These are phyloP conservation scores for Graphium colonna DNA, from an alignment of 2,888 invertebrate genomes.

Conservation along the genomic window DNA sequence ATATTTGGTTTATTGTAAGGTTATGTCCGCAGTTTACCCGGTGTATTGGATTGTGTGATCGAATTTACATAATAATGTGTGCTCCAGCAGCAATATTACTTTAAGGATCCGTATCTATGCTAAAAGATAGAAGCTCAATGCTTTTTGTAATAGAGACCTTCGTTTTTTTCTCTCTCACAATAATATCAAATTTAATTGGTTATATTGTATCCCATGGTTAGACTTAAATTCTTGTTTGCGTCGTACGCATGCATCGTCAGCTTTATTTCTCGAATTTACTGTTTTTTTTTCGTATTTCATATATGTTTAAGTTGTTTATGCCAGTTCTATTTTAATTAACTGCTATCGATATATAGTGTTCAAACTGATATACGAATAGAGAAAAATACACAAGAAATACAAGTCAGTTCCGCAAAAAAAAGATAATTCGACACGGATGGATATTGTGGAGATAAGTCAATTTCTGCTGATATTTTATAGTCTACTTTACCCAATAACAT, in stretches of 20 bases:
- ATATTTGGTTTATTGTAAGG: too few species aligned
- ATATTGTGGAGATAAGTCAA: too few species aligned
- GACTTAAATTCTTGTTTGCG: constrained; percentile 16
- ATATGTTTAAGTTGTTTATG: too few species aligned
- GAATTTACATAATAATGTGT: constrained; percentile 23
- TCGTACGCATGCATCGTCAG: constrained; percentile 3
- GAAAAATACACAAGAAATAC: too few species aligned
- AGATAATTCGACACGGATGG: too few species aligned
- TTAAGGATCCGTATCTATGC: constrained; percentile 23
- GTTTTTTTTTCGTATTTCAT: background rate
- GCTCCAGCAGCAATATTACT: constrained; percentile 19
- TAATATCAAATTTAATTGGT: constrained; percentile 23
- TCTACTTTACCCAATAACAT: too few species aligned
- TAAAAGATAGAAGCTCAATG: constrained; percentile 17
- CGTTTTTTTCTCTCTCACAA: constrained; percentile 10
- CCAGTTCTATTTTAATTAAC: too few species aligned
- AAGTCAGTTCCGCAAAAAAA: too few species aligned
- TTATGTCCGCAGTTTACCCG: constrained; percentile 5
- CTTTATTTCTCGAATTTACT: constrained; percentile 9
- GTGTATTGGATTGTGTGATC: constrained; percentile 6
- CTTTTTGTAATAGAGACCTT: constrained; percentile 9
- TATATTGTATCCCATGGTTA: constrained; percentile 22
- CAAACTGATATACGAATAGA: too few species aligned
- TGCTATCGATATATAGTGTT: too few species aligned
- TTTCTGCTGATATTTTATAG: too few species aligned